Evolutionary conservation across 92 coral and sea anemone genomes (phyloP).

Genomic region (Paramuricea clavata): DNA sequence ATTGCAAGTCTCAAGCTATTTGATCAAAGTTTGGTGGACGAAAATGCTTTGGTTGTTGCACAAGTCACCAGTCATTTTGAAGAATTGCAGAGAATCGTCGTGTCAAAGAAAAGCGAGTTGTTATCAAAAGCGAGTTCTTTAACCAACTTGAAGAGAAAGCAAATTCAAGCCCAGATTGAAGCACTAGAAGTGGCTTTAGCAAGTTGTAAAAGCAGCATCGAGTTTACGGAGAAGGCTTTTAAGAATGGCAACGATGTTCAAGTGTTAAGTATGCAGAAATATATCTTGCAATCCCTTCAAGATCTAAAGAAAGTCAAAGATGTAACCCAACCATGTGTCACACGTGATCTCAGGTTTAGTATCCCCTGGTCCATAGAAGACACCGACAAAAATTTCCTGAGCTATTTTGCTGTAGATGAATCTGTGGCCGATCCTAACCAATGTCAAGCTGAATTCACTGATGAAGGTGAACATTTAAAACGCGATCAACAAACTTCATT

Average conservation of each 20-base stretch:
- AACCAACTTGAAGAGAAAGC: neutral
- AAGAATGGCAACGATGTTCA: slow-evolving; percentile 53
- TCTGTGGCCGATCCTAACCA: neutral
- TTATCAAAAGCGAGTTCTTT: neutral
- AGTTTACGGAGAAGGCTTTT: slow-evolving; percentile 38
- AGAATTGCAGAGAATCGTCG: neutral
- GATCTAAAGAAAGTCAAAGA: slow-evolving; percentile 46
- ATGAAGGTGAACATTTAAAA: neutral
- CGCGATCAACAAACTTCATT: neutral
- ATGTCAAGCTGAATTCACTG: slow-evolving; percentile 23
- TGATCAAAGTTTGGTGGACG: neutral
- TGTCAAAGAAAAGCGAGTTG: neutral
- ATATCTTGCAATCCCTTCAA: slow-evolving; percentile 47
- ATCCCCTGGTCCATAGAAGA: slow-evolving; percentile 7
- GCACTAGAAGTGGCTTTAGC: neutral
- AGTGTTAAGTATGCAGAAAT: slow-evolving; percentile 57
- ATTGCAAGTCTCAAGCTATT: slow-evolving; percentile 1
- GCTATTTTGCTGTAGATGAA: neutral
- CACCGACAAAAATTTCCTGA: neutral
- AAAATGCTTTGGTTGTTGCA: neutral
- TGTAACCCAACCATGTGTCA: slow-evolving; percentile 61
- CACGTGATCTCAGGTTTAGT: slow-evolving; percentile 25
- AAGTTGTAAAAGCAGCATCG: slow-evolving; percentile 14
- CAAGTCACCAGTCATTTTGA: neutral
- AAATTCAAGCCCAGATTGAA: neutral